phyloP scores from a whole-genome alignment of 2,113 vertebrate species.

The Perccottus glenii region DNA sequence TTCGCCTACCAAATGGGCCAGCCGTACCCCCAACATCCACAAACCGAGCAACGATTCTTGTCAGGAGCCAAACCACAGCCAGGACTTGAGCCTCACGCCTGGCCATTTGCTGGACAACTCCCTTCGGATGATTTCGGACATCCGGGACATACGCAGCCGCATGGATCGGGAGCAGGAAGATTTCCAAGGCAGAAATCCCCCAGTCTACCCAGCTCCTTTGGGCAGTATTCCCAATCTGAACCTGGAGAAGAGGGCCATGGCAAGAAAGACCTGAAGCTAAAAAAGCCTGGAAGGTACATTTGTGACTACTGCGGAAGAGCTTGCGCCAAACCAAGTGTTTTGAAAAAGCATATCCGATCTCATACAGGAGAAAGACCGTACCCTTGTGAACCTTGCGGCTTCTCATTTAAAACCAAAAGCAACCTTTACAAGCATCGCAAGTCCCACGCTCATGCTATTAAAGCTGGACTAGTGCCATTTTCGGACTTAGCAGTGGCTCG shows the following conservation, averaged over 20 bases:
- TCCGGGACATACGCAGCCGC: slow-evolving; percentile 87
- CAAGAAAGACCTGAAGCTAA: slow-evolving; percentile 96
- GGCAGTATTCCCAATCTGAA: slow-evolving; percentile 92
- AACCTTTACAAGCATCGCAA: slow-evolving; percentile 99
- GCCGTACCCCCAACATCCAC: slow-evolving; percentile 91
- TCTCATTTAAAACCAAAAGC: slow-evolving; percentile 99
- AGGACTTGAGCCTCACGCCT: slow-evolving; percentile 89
- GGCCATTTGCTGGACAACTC: slow-evolving; percentile 90
- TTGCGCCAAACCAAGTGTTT: slow-evolving; percentile 98
- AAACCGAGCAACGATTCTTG: slow-evolving; percentile 85
- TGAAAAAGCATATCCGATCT: slow-evolving; percentile 98
- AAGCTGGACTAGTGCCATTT: slow-evolving; percentile 96
- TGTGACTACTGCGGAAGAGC: slow-evolving; percentile 96
- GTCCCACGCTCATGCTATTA: slow-evolving; percentile 98
- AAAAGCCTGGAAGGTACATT: slow-evolving; percentile 98
- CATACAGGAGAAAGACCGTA: slow-evolving; percentile 97
- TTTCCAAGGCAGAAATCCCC: slow-evolving; percentile 92
- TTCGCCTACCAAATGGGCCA: slow-evolving; percentile 89
- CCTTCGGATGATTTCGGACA: slow-evolving; percentile 89
- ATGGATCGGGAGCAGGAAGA: slow-evolving; percentile 72
- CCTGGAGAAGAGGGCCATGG: slow-evolving; percentile 87
- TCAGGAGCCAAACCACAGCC: slow-evolving; percentile 90
- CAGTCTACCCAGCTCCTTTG: slow-evolving; percentile 87
- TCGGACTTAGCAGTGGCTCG: slow-evolving; percentile 88
- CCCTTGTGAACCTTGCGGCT: slow-evolving; percentile 95